These are phyloP conservation scores for Antheraea mylitta DNA, from an alignment of 1,140 invertebrate species.

Conservation along the genomic window DNA sequence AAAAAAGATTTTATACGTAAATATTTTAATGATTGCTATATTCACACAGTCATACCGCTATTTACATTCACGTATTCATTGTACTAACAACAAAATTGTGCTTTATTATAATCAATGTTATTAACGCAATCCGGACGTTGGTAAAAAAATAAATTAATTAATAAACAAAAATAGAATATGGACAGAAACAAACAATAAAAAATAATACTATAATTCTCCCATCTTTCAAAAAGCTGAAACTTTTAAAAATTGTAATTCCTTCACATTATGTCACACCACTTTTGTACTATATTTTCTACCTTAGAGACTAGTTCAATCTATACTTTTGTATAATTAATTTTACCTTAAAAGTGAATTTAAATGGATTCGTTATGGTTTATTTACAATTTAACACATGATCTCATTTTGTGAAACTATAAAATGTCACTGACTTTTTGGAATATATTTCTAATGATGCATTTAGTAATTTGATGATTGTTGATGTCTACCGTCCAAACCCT, in stretches of 20 bases:
- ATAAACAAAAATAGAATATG: constrained; percentile 56
- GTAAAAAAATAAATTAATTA: constrained; percentile 30
- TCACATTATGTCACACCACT: constrained; percentile 23
- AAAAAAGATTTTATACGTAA: constrained; percentile 51
- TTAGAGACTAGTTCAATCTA: background rate
- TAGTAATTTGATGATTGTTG: background rate
- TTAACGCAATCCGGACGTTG: constrained; percentile 46
- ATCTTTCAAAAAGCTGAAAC: constrained; percentile 39
- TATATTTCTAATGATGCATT: background rate
- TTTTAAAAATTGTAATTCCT: constrained; percentile 25
- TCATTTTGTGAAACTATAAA: background rate
- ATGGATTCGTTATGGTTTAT: constrained; percentile 9
- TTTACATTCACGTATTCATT: constrained; percentile 70
- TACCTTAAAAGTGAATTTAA: constrained; percentile 18
- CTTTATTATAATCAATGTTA: constrained; percentile 40
- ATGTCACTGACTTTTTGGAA: background rate
- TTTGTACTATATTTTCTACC: constrained; percentile 10
- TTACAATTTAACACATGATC: constrained; percentile 2
- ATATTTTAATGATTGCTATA: constrained; percentile 76
- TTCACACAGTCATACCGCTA: constrained; percentile 73
- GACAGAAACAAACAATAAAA: constrained; percentile 40
- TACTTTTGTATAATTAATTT: constrained; percentile 9
- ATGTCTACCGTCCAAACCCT: constrained; percentile 24
- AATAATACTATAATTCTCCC: constrained; percentile 37
- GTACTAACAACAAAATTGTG: constrained; percentile 75